Percentiles rank a stretch among this genome's conserved stretches.
Conservation (phyloP, 2,888 invertebrate species). For the Charanyca ferruginea region DNA sequence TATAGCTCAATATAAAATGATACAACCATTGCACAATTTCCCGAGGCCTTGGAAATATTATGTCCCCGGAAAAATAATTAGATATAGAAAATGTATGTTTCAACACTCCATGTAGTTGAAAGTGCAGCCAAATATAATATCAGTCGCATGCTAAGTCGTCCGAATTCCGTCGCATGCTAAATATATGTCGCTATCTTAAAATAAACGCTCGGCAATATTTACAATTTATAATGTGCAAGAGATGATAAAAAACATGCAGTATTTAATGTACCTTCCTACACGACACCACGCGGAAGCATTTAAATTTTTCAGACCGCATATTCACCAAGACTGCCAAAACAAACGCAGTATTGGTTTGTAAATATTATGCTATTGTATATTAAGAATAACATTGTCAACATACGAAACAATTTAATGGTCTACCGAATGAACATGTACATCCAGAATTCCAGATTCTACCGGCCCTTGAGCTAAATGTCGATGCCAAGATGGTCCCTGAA, state of each 20-base stretch:
- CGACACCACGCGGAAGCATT: neutral
- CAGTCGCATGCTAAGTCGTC: conserved; percentile 6
- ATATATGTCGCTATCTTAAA: conserved; percentile 16
- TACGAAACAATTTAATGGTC: conserved; percentile 9
- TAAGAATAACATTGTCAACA: neutral
- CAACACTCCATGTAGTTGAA: neutral
- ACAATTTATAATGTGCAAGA: neutral
- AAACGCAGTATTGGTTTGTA: too few relatives aligned
- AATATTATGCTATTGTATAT: too few relatives aligned
- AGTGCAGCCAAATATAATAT: conserved; percentile 19
- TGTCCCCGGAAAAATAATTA: neutral
- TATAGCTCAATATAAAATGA: neutral
- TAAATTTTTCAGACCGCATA: neutral
- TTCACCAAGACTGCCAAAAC: conserved; percentile 1
- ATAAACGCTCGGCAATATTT: conserved; percentile 23
- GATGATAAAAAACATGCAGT: neutral
- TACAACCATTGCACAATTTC: neutral
- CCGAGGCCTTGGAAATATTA: neutral
- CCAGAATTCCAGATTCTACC: conserved; percentile 50
- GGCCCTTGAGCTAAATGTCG: conserved; percentile 66
- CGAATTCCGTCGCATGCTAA: conserved; percentile 11
- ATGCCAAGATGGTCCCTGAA: conserved; percentile 67
- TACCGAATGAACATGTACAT: neutral
- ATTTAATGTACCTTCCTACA: neutral
- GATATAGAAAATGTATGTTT: neutral